Evolutionary conservation across 2,888 invertebrate genomes (phyloP), one percentile per base, ranked within the genome.

Genomic region (Embidobia sp.): DNA sequence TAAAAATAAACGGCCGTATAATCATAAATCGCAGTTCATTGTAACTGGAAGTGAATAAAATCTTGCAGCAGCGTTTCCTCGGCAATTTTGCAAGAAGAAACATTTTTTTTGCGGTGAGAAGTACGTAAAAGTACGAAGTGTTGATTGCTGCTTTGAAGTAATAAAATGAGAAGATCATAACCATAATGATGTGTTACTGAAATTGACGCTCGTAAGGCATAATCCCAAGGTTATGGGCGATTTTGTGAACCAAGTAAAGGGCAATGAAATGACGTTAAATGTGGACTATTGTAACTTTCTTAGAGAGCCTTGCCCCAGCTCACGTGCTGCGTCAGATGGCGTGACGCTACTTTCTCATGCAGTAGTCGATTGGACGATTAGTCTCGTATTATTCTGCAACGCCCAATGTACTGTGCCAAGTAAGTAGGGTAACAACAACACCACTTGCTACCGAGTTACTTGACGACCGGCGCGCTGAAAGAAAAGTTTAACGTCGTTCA

Each of bases 291-390:
- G 63, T 69, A 67, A 75, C 75, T 75, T 76, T 76, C 75, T 76
- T 76, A 76, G 69, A 76, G 75, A 76, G 63, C 53, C 75, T 48
- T 69, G 69, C 69, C 75, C 75, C 46, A 76, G 75, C 75, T 76
- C 75, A 76, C 75, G 75, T 69, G 75, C 75, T 51, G 57, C 64
- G 69, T 69, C 69, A 76, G 69, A 40, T 76, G 75, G 75, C 75
- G 69, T 76, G 69, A 76, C 63, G 75, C 69, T 76, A 76, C 75
- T 76, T 76, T 76, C 75, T 69, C 75, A 69, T 76, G 51, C 31
- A 64, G 63, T 69, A 76, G 75, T 27, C 69, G 69, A 63, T 49
- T 69, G 75, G 63, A 76, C 75, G 69, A 69, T 76, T 76, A 75
- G 67, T 67, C 64, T 75, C 55, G 67, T 69, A 75, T 75, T 75